A percentile compares a stretch with the other conserved stretches of the same genome.
Evolutionary conservation across 2,113 vertebrate genomes (phyloP).

Genomic region (Corythaixoides concolor): DNA sequence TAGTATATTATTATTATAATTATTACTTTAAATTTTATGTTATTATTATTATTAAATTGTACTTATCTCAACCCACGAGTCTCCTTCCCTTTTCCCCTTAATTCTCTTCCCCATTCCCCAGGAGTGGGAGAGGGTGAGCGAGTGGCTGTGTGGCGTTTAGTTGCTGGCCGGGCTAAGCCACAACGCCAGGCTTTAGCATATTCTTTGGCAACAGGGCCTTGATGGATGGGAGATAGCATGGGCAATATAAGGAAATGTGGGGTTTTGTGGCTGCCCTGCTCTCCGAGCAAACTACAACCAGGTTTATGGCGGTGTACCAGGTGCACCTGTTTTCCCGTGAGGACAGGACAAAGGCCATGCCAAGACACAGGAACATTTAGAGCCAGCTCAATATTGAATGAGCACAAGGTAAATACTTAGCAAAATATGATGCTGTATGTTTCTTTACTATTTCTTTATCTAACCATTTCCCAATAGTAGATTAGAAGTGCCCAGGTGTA

Average conservation of each 20-base stretch:
- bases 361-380: background rate
- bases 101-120: too few species aligned
- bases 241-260: fast-evolving
- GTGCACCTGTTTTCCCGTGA: background rate
- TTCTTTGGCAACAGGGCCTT: background rate
- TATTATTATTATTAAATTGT: too few species aligned
- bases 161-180: too few species aligned
- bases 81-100: too few species aligned
- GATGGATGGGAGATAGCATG: background rate
- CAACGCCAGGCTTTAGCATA: background rate
- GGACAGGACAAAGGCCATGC: background rate
- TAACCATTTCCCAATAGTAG: background rate
- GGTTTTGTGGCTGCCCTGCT: fast-evolving
- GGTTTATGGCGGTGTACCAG: background rate
- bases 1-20: too few species aligned
- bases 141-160: too few species aligned
- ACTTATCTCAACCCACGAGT: too few species aligned
- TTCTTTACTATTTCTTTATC: background rate
- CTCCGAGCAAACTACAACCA: background rate
- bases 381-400: background rate
- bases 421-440: background rate
- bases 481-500: background rate
- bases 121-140: too few species aligned
- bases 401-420: background rate
- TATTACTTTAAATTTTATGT: too few species aligned